Conservation (phyloP, 2,113 vertebrate species). For the Rhinoptilus africanus region DNA sequence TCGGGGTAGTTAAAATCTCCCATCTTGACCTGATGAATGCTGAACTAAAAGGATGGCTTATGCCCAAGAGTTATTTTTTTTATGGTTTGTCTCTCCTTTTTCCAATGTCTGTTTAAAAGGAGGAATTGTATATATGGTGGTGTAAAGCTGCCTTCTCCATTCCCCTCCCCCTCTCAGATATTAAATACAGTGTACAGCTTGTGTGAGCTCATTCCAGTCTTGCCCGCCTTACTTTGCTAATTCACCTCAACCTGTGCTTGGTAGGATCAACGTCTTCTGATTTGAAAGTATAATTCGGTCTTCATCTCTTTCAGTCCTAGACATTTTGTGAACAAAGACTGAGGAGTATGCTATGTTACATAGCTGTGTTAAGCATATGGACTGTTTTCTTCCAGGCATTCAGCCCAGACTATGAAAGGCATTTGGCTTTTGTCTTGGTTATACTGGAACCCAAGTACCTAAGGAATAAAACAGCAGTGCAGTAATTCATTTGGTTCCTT, state of each 20-base stretch:
- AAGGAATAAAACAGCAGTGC: slow-evolving; percentile 55
- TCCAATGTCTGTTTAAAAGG: not conserved
- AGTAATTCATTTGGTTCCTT: slow-evolving; percentile 37
- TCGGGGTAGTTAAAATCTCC: too few relatives aligned
- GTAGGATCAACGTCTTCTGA: slow-evolving; percentile 74
- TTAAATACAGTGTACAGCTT: slow-evolving; percentile 2
- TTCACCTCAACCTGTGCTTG: slow-evolving; percentile 74
- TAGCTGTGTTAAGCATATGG: slow-evolving; percentile 81
- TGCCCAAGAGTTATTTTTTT: slow-evolving; percentile 11
- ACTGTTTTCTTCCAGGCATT: slow-evolving; percentile 78
- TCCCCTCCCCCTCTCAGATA: not conserved
- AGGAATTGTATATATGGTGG: not conserved
- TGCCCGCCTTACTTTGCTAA: slow-evolving; percentile 73
- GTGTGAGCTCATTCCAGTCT: slow-evolving; percentile 57
- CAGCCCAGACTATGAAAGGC: slow-evolving; percentile 80
- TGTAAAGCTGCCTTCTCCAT: slow-evolving; percentile 15
- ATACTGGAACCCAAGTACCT: slow-evolving; percentile 69
- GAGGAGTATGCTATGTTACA: slow-evolving; percentile 73
- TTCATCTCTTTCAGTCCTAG: slow-evolving; percentile 75
- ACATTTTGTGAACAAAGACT: slow-evolving; percentile 82
- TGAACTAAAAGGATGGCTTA: not conserved
- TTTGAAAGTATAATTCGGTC: slow-evolving; percentile 81
- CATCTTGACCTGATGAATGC: not conserved
- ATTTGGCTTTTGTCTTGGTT: slow-evolving; percentile 79
- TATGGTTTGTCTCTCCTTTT: not conserved